Evolutionary conservation across 2,113 vertebrate genomes (phyloP).

Genomic region (Cyphomyrus plagiostoma): DNA sequence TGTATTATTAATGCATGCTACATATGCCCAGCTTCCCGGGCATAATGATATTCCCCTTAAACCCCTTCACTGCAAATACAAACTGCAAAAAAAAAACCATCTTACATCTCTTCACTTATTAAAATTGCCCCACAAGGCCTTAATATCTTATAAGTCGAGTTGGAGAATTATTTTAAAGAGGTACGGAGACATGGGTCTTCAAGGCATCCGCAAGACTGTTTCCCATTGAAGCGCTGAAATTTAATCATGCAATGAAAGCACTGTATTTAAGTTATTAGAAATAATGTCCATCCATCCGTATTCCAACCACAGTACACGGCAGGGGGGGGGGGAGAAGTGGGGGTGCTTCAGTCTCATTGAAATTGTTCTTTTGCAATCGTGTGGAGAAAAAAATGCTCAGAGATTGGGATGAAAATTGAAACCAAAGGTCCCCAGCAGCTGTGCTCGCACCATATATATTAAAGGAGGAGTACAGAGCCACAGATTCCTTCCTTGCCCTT

Average conservation of each 20-base stretch:
- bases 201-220: constrained; percentile 35
- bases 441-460: not conserved
- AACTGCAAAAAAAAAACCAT: constrained; percentile 8
- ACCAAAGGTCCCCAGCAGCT: not conserved
- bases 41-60: constrained; percentile 12
- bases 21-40: constrained; percentile 1
- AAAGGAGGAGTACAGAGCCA: not conserved
- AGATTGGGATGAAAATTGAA: not conserved
- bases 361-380: not conserved
- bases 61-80: not conserved
- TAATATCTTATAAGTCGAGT: constrained; percentile 38
- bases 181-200: constrained; percentile 27
- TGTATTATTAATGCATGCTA: constrained; percentile 1
- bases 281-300: not conserved
- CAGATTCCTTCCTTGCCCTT: not conserved
- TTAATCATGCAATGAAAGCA: constrained; percentile 20
- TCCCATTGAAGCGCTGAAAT: constrained; percentile 32
- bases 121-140: constrained; percentile 32
- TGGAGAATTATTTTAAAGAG: constrained; percentile 41
- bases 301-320: not conserved
- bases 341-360: not conserved
- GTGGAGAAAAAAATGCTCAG: not conserved
- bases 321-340: not conserved
- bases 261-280: not conserved
- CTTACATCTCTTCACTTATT: constrained; percentile 33